Conservation (phyloP, 2,888 invertebrate genomes). For the Yponomeuta malinellus region DNA sequence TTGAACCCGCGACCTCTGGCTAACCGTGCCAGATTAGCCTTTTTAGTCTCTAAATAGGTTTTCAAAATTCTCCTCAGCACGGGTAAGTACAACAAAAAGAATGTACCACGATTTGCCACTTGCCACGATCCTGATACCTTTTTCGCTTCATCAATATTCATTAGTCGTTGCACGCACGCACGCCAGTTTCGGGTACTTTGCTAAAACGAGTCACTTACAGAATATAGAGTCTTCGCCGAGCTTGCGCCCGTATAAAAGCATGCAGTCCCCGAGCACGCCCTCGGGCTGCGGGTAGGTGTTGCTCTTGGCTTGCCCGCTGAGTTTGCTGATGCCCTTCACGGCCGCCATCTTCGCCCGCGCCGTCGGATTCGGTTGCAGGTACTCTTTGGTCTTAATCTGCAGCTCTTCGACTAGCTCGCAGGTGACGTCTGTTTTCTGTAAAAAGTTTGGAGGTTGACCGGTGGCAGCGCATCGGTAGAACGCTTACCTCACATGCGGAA, state of each 20-base stretch:
- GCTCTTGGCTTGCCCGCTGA: constrained; percentile 97
- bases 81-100: too few relatives aligned
- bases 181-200: too few relatives aligned
- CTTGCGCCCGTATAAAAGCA: constrained; percentile 96
- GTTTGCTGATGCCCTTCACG: constrained; percentile 95
- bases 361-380: constrained; percentile 98
- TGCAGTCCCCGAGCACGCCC: constrained; percentile 96
- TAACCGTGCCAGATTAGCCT: too few relatives aligned
- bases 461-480: too few relatives aligned
- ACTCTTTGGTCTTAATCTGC: constrained; percentile 98
- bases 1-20: too few relatives aligned
- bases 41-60: too few relatives aligned
- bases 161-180: too few relatives aligned
- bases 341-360: constrained; percentile 96
- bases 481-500: too few relatives aligned
- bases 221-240: constrained; percentile 96
- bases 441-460: constrained; percentile 20
- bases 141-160: too few relatives aligned
- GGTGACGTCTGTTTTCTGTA: constrained; percentile 98
- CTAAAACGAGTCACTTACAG: constrained; percentile 72
- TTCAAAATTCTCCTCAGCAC: too few relatives aligned
- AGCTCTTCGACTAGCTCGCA: constrained; percentile 97
- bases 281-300: constrained; percentile 99
- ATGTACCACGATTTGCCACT: too few relatives aligned
- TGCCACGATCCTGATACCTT: too few relatives aligned